Base-by-base conservation (phyloP, 2,113 vertebrate species). In the Charina bottae region DNA sequence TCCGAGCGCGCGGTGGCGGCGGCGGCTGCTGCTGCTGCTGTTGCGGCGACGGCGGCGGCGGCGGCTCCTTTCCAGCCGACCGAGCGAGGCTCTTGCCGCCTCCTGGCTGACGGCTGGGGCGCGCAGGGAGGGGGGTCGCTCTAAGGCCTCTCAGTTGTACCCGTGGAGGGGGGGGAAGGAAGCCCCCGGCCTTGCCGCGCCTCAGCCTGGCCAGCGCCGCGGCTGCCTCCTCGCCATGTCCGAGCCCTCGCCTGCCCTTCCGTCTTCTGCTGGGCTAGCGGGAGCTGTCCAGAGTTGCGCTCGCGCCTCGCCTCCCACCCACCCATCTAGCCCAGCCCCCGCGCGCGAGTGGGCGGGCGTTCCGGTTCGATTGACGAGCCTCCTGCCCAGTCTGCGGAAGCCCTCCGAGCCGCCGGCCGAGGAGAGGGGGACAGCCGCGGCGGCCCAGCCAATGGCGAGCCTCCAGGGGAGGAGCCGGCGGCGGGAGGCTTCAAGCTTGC, bases 221-320 rank as follows among this genome's bases (percentile, higher is more conserved):
- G 97, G 97, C 93, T 54, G 58, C 90, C 90, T 85, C 83, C 98
- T 97, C 97, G 97, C 98, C 98, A 98, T 98, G 97, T 98, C 98
- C 97, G 93, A 98, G 97, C 97, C 97, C 97, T 97, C 97, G 98
- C 98, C 97, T 97, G 98, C 98, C 98, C 98, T 97, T 96, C 96
- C 96, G 97, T 97, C 97, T 95, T 98, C 98, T 99, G 98, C 95
- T 96, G 94, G 93, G 96, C 94, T 95, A 95, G 96, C 97, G 91
- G 98, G 98, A 98, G 98, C 98, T 98, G 98, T 98, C 98, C 98
- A 96, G 97, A 98, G 98, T 98, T 97, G 97, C 97, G 90, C 97
- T 97, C 97, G 97, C 68, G 94, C 96, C 97, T 95, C 83, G 95
- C 97, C 96, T n/a, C 89, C 85, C 24, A 7, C 68, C 89, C 89